These are phyloP conservation scores for Eira barbara DNA, from an alignment of 2,113 vertebrate genomes.

Conservation along the genomic window DNA sequence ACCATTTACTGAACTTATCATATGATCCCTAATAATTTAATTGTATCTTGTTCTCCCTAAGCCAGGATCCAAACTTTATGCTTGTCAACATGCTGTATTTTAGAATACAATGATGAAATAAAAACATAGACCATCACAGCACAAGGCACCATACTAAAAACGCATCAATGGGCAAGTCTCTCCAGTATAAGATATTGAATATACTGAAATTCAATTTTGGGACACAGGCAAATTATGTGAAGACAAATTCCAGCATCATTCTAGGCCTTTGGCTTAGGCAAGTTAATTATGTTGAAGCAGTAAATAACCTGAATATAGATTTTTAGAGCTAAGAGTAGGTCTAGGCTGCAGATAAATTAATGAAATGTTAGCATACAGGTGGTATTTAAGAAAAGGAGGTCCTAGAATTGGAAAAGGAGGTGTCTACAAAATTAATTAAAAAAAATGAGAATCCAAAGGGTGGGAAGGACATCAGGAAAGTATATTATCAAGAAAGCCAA, in stretches of 20 bases:
- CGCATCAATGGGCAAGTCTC: not conserved
- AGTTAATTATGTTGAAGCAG: too few species aligned
- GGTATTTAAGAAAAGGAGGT: not conserved
- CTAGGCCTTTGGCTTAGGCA: not conserved
- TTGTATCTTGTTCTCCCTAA: not conserved
- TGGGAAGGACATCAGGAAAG: not conserved
- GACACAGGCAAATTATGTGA: not conserved
- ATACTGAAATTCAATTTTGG: not conserved
- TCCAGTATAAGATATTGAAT: not conserved
- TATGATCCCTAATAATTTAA: not conserved
- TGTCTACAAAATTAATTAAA: not conserved
- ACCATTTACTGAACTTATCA: not conserved
- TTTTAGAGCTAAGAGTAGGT: not conserved
- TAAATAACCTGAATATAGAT: not conserved
- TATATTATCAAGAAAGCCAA: not conserved
- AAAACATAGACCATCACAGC: not conserved
- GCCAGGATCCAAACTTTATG: not conserved
- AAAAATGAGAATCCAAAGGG: not conserved
- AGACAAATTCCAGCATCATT: not conserved
- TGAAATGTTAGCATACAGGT: not conserved
- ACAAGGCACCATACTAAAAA: not conserved
- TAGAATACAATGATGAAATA: not conserved
- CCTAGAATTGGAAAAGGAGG: not conserved
- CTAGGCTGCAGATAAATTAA: not conserved
- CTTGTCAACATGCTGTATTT: not conserved